phyloP scores from a whole-genome alignment of 2,113 vertebrate species.

The Onychostruthus taczanowskii region DNA sequence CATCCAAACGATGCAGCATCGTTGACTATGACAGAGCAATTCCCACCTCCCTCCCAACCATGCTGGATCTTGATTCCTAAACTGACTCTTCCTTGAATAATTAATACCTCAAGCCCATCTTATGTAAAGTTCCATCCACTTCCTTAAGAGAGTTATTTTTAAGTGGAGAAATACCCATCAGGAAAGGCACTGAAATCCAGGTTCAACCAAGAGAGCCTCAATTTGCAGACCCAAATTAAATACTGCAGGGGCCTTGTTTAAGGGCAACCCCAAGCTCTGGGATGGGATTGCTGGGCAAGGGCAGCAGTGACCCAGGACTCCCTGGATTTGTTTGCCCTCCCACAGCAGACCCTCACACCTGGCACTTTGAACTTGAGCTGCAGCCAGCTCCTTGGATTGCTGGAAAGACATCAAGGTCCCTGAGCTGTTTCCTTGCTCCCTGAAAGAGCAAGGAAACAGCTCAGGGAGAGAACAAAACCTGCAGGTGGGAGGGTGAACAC shows the following conservation, averaged over 20 bases:
- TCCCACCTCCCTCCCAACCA: neutral
- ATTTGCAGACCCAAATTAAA: neutral
- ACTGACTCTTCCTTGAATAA: neutral
- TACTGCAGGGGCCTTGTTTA: neutral
- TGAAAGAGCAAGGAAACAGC: neutral
- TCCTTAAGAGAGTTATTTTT: neutral
- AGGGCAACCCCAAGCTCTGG: neutral
- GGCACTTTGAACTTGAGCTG: neutral
- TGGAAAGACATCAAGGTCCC: neutral
- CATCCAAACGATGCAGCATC: fast-evolving
- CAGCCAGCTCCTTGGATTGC: neutral
- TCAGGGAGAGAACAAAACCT: neutral
- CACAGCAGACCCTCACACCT: fast-evolving
- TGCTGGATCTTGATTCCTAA: neutral
- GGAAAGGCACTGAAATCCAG: neutral
- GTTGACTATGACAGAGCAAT: fast-evolving
- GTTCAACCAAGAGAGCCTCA: neutral
- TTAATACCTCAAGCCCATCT: neutral
- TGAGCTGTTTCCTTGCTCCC: too few species aligned
- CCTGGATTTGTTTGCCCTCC: neutral
- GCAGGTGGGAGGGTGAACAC: neutral
- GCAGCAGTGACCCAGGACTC: neutral
- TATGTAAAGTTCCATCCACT: neutral
- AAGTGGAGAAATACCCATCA: neutral
- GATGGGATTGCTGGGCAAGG: neutral